These are phyloP conservation scores for Lagopus leucura DNA, from an alignment of 2,113 vertebrate species.

Conservation along the genomic window DNA sequence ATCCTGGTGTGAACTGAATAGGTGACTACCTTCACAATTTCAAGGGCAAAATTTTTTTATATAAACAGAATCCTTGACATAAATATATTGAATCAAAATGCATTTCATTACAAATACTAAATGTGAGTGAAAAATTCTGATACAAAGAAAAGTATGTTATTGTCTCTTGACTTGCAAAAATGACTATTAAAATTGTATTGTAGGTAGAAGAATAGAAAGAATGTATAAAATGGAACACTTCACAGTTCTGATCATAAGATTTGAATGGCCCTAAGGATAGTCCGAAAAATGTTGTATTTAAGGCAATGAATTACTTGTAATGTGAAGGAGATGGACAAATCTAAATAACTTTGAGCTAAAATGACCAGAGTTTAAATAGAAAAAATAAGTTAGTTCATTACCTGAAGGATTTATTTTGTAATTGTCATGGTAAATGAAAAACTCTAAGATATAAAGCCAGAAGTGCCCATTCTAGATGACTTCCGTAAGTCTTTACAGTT, in stretches of 20 bases:
- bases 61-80: background rate
- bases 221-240: background rate
- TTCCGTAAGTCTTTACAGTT: background rate
- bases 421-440: background rate
- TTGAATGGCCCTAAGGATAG: background rate
- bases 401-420: background rate
- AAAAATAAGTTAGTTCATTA: background rate
- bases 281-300: background rate
- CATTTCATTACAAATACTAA: background rate
- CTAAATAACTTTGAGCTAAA: background rate
- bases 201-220: background rate
- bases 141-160: background rate
- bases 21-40: background rate
- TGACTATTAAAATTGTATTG: background rate
- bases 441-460: background rate
- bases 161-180: background rate
- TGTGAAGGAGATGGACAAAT: background rate
- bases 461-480: background rate
- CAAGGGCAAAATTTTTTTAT: background rate
- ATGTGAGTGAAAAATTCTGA: background rate
- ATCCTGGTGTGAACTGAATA: background rate
- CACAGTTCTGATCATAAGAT: background rate
- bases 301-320: background rate
- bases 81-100: background rate
- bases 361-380: background rate